Evolutionary conservation across 2,797 vertebrate genomes (phyloP), one percentile per base, ranked within the genome.

Genomic region (Notoglanidium macrostoma): DNA sequence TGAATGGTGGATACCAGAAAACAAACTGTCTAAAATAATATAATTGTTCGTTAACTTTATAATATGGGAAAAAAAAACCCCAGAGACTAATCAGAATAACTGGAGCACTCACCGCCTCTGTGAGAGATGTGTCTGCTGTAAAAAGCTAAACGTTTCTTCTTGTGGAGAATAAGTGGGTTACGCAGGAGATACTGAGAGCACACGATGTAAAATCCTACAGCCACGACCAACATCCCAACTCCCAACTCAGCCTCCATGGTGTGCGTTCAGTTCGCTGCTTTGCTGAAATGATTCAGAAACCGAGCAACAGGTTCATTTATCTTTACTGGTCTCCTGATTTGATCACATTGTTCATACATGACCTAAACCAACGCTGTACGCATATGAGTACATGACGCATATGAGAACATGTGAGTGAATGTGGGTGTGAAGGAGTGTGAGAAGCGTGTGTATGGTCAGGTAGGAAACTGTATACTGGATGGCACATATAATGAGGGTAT

Each of bases 161-260:
- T 92, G 90, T 97, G 96, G 73, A 97, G 95, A 89, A 97, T 32
- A 11, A 92, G 93, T 0, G 97, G 97, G 87, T 97, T 95, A 91
- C 92, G 96, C 84, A 97, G 94, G 90, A 98, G 94, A 91, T 95
- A 96, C 80, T 94, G 1, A 1, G 97, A 97, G 63, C 94, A 85
- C 44, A 95, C 86, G 0, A 90, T 80, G 63, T 97, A 98, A 79
- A 95, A 90, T 55, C 94, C 96, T 89, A 97, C 77, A 1, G 92
- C 92, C 0, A 96, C 94, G 49, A 96, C 87, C 54, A 95, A 9
- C 61, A 90, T 29, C 23, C 44, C 76, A 19, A 85, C 8, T 5
- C 21, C 68, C 12, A 26, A 8, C 32, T 81, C 44, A 0, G 21
- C n/a, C 5, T 86, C 89, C 87, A 87, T 88, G 8, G 8, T 85